Evolutionary conservation across 1,140 invertebrate genomes (phyloP), one percentile per base, ranked within the genome.

Genomic region (Diprion similis): DNA sequence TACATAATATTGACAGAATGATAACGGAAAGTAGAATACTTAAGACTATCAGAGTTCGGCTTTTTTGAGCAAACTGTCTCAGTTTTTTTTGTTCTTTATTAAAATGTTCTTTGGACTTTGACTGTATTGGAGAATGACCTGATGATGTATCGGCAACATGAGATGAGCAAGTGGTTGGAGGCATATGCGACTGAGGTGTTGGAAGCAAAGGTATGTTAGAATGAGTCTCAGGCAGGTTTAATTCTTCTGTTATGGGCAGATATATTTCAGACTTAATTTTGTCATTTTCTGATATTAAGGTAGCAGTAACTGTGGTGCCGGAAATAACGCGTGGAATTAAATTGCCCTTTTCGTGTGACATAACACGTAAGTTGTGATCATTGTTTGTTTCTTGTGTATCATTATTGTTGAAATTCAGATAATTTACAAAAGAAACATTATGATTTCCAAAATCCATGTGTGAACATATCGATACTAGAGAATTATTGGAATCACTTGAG

Each of bases 401-500:
- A 37, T 37, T 37, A 37, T 37, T 37, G 24, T 37, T 37, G 24
- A 37, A 37, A 37, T 37, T 37, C 2, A 37, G 6, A 37, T 37
- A 3, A 37, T 37, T 37, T 37, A 6, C 24, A 37, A 37, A 37
- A 6, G 24, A 37, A 37, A 37, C 24, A 37, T n/a, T n/a, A n/a
- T 37, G 24, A 37, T 37, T 37, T 37, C 24, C 24, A 37, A 37
- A 1, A 37, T 37, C 24, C 24, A 6, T 6, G 13, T 45, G 71
- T 67, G 11, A 24, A 48, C 17, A 68, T 10, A 64, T 37, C 47
- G 10, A 73, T n/a, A 59, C 7, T 37, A 48, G 1, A 65, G 71
- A 73, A 74, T 15, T 10, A 10, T 67, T 66, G 13, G 46, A 66
- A 72, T 71, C 71, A 66, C 48, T 72, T 19, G 59, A 65, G 24